Base-by-base conservation (phyloP, 1,140 invertebrate species). In the Bombus superbus region DNA sequence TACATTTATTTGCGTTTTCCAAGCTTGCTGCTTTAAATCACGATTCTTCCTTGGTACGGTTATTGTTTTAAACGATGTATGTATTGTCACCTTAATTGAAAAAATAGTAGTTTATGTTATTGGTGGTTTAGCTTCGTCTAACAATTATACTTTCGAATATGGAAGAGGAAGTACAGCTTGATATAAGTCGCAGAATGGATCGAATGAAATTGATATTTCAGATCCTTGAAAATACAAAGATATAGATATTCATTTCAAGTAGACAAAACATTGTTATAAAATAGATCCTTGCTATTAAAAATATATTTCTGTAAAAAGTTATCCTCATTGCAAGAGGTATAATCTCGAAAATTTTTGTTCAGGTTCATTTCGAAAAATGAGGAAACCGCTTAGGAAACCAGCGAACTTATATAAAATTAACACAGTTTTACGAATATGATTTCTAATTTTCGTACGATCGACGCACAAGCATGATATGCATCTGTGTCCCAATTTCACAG, bases 1-100 rank as follows among this genome's bases (percentile, higher is more conserved):
- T 83, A 85, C 72, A 66, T 79, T 86, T 83, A 89, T 91, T 90
- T 91, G 85, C 83, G 38, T 38, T 22, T 69, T 28, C 18, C 6
- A 69, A 69, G 22, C 15, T 66, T 28, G 59, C 10, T 13, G 4
- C 38, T 4, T 40, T 25, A 69, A 75, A 86, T 53, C 85, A 77
- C 44, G 35, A 78, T 78, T 72, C 40, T 62, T 69, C 57, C 75
- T 84, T 79, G 40, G 9, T 71, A 74, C 62, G 76, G 1, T 71
- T 68, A 13, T 13, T 9, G 13, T 32, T 38, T 62, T 32, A 28
- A 62, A 76, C 35, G 28, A n/a, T n/a, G 11, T 18, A 8, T 8
- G 13, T 32, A 35, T 35, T 6, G 32, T 66, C 5, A 22, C 64
- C 35, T 22, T 66, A 66, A n/a, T 35, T n/a, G 15, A 66, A 15